phyloP scores from a whole-genome alignment of 1,140 invertebrate species.

The Ladona fulva region DNA sequence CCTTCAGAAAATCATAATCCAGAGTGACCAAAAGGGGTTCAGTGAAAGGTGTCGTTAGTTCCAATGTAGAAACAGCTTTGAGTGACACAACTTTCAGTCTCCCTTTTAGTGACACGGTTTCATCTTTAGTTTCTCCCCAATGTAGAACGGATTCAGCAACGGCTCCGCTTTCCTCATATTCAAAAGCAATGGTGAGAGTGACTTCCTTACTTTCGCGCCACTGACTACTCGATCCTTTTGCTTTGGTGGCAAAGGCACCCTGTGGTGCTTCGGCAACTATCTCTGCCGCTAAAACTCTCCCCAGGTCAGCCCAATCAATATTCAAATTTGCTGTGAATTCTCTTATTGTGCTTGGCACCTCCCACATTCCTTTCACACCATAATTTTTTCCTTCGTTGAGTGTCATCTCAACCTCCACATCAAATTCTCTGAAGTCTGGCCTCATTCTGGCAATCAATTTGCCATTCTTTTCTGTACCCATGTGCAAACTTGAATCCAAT shows the following conservation, averaged over 20 bases:
- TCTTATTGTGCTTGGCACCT: neutral
- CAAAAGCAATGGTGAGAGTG: neutral
- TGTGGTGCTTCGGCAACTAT: neutral
- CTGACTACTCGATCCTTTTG: neutral
- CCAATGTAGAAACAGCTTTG: neutral
- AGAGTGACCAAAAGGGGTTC: neutral
- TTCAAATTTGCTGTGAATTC: neutral
- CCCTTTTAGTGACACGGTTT: neutral
- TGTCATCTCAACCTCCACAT: neutral
- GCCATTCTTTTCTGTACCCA: neutral
- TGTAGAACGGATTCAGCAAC: neutral
- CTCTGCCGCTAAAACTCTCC: neutral
- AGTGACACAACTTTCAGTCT: neutral
- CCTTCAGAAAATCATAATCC: neutral
- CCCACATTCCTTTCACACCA: neutral
- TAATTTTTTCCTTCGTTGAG: neutral
- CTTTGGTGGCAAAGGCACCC: neutral
- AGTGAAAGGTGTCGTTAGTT: neutral
- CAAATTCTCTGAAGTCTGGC: neutral
- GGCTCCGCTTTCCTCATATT: neutral
- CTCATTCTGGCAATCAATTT: neutral
- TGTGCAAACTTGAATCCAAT: neutral
- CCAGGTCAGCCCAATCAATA: neutral
- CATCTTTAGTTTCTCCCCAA: neutral
- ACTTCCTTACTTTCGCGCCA: neutral